Conservation (phyloP, 2,113 vertebrate genomes). For the Heptranchias perlo region DNA sequence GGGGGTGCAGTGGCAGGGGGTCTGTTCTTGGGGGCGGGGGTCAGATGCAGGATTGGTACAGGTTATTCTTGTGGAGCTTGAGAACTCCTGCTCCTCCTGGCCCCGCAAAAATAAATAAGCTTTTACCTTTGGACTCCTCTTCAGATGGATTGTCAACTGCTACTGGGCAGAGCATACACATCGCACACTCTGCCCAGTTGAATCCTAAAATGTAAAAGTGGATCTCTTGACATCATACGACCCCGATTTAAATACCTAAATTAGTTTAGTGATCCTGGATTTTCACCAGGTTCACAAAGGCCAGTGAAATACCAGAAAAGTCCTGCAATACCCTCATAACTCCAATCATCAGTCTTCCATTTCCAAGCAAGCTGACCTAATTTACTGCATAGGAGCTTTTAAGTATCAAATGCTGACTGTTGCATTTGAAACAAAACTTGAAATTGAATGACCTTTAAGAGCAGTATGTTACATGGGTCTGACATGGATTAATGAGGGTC, state of each 20-base stretch:
- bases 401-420: not conserved
- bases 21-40: too few relatives aligned
- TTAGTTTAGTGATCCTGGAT: not conserved
- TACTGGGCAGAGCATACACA: not conserved
- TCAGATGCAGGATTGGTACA: too few relatives aligned
- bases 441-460: slow-evolving; percentile 27
- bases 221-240: not conserved
- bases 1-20: too few relatives aligned
- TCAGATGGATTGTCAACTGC: not conserved
- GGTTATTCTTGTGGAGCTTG: too few relatives aligned
- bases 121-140: not conserved
- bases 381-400: not conserved
- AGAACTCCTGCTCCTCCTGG: too few relatives aligned
- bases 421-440: slow-evolving; percentile 10
- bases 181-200: not conserved
- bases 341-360: too few relatives aligned
- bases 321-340: not conserved
- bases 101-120: not conserved
- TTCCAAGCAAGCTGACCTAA: not conserved
- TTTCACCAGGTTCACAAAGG: not conserved
- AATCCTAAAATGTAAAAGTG: not conserved
- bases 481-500: not conserved
- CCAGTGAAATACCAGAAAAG: not conserved
- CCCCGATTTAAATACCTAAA: not conserved
- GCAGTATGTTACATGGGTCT: not conserved